These are phyloP conservation scores for Uria lomvia DNA, from an alignment of 2,113 vertebrate genomes.

Conservation along the genomic window DNA sequence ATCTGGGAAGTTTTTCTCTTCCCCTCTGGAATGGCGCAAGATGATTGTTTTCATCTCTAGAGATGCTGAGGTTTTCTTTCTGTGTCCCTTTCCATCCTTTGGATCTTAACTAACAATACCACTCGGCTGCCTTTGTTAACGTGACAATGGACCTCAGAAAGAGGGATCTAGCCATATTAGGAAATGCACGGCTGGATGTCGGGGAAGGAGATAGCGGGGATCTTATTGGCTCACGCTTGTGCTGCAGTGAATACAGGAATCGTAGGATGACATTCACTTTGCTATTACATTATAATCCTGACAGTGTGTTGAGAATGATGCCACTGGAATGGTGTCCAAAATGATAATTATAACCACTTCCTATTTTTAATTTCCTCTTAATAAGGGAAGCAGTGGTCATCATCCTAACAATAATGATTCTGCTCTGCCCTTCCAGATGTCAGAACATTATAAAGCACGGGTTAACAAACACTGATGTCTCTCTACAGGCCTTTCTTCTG, in stretches of 20 bases:
- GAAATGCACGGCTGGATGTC: not conserved
- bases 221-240: not conserved
- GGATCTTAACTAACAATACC: slow-evolving; percentile 8
- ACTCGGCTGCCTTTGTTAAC: slow-evolving; percentile 9
- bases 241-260: not conserved
- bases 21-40: not conserved
- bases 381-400: not conserved
- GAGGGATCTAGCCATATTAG: not conserved
- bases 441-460: not conserved
- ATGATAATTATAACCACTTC: slow-evolving; percentile 23
- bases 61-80: not conserved
- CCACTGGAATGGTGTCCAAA: not conserved
- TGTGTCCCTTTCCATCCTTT: not conserved
- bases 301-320: not conserved
- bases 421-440: slow-evolving; percentile 29
- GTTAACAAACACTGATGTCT: not conserved
- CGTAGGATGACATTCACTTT: slow-evolving; percentile 1
- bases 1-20: not conserved
- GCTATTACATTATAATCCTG: not conserved
- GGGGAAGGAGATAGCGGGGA: not conserved
- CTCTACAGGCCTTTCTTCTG: not conserved
- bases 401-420: not conserved
- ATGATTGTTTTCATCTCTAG: not conserved
- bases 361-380: slow-evolving; percentile 54
- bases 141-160: not conserved